phyloP scores from a whole-genome alignment of 2,888 invertebrate species.

The Mactromeris polynyma region DNA sequence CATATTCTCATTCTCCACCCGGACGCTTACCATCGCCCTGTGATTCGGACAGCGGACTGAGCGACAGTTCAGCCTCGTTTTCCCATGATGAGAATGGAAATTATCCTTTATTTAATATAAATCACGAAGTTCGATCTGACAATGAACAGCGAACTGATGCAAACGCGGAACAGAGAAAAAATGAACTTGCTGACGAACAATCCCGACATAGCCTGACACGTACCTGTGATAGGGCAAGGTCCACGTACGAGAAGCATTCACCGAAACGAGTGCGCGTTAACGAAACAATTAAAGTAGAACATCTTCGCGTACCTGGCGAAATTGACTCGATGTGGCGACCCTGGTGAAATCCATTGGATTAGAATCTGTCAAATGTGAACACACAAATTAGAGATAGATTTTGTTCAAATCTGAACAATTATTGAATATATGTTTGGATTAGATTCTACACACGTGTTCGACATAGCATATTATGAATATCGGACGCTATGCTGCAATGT shows the following conservation, averaged over 20 bases:
- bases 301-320: background rate
- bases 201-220: constrained; percentile 51
- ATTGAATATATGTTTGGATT: too few relatives aligned
- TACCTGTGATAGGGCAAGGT: constrained; percentile 28
- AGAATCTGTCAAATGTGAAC: background rate
- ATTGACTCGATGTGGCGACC: constrained; percentile 68
- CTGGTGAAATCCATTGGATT: constrained; percentile 46
- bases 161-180: background rate
- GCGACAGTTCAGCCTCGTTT: constrained; percentile 64
- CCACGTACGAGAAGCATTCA: constrained; percentile 4
- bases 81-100: constrained; percentile 70
- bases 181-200: background rate
- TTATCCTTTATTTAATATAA: constrained; percentile 64
- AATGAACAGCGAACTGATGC: background rate
- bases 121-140: constrained; percentile 30
- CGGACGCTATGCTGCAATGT: too few relatives aligned
- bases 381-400: too few relatives aligned
- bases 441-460: too few relatives aligned
- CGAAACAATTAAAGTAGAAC: background rate
- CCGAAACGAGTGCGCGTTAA: constrained; percentile 33
- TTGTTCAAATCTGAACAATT: too few relatives aligned
- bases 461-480: too few relatives aligned
- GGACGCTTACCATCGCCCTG: constrained; percentile 63
- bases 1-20: constrained; percentile 42
- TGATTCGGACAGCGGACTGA: constrained; percentile 69